Evolutionary conservation across 1,140 invertebrate genomes (phyloP).

Genomic region (Drosophila asahinai): DNA sequence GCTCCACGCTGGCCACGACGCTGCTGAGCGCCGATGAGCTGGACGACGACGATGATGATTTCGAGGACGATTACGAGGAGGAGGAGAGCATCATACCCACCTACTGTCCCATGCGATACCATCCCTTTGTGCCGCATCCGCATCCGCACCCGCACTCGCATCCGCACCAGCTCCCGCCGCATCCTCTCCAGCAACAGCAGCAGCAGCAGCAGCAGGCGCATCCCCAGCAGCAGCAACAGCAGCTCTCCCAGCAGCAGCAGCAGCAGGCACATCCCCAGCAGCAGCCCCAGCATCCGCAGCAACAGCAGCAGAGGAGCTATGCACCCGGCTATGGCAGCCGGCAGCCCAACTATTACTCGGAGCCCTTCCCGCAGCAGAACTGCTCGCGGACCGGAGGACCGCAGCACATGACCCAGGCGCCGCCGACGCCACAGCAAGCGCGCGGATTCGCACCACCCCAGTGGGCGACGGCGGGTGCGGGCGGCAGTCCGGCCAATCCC

Average conservation of each 20-base stretch:
- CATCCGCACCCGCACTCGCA: slow-evolving; percentile 41
- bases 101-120: slow-evolving; percentile 80
- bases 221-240: slow-evolving; percentile 39
- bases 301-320: slow-evolving; percentile 56
- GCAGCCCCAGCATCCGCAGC: slow-evolving; percentile 35
- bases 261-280: slow-evolving; percentile 39
- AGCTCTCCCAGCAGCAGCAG: slow-evolving; percentile 50
- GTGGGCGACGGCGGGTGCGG: slow-evolving; percentile 58
- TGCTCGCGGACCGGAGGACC: slow-evolving; percentile 81
- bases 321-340: slow-evolving; percentile 71
- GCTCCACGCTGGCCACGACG: slow-evolving; percentile 86
- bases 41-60: slow-evolving; percentile 86
- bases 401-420: slow-evolving; percentile 68
- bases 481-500: slow-evolving; percentile 40
- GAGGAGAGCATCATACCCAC: slow-evolving; percentile 85
- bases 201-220: slow-evolving; percentile 58
- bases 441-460: slow-evolving; percentile 72
- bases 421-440: slow-evolving; percentile 31
- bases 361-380: slow-evolving; percentile 84
- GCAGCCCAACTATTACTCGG: slow-evolving; percentile 83
- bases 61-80: slow-evolving; percentile 86
- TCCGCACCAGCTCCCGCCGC: slow-evolving; percentile 51
- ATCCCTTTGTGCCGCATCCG: slow-evolving; percentile 68
- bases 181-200: slow-evolving; percentile 64
- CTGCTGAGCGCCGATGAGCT: slow-evolving; percentile 85